A percentile compares a stretch with the other conserved stretches of the same genome.
These are phyloP conservation scores for Onthophagus taurus DNA, from an alignment of 1,140 invertebrate genomes.

Conservation along the genomic window DNA sequence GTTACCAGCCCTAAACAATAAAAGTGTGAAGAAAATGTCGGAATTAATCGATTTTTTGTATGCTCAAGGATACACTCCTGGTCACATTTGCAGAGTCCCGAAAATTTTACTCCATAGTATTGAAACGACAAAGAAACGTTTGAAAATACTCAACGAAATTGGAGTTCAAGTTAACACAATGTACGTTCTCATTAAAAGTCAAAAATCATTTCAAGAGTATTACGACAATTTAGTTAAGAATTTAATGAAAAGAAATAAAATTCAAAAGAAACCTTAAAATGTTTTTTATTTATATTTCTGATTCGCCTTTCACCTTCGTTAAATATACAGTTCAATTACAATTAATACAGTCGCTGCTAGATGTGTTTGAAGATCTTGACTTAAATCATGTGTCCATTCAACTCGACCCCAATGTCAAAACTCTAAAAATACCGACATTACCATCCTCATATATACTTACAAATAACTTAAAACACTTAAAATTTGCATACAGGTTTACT, in stretches of 20 bases:
- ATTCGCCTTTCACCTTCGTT: conserved; percentile 29
- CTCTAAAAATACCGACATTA: too few relatives aligned
- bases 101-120: conserved; percentile 43
- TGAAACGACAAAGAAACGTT: conserved; percentile 39
- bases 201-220: conserved; percentile 37
- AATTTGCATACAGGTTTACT: too few relatives aligned
- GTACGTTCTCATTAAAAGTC: conserved; percentile 41
- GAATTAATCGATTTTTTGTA: conserved; percentile 44
- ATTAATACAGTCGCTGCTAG: conserved; percentile 77
- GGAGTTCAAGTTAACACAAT: conserved; percentile 38
- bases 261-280: not conserved
- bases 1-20: conserved; percentile 39
- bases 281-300: not conserved
- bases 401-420: conserved; percentile 80
- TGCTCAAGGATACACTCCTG: conserved; percentile 37
- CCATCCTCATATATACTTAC: too few relatives aligned
- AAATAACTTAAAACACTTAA: too few relatives aligned
- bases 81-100: conserved; percentile 40
- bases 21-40: conserved; percentile 41
- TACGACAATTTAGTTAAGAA: conserved; percentile 29
- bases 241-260: conserved; percentile 17
- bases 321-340: conserved; percentile 43
- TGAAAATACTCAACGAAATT: conserved; percentile 37
- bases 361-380: conserved; percentile 68
- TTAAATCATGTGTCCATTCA: conserved; percentile 90